phyloP scores from a whole-genome alignment of 2,888 invertebrate genomes.

The Eupeodes latifasciatus region DNA sequence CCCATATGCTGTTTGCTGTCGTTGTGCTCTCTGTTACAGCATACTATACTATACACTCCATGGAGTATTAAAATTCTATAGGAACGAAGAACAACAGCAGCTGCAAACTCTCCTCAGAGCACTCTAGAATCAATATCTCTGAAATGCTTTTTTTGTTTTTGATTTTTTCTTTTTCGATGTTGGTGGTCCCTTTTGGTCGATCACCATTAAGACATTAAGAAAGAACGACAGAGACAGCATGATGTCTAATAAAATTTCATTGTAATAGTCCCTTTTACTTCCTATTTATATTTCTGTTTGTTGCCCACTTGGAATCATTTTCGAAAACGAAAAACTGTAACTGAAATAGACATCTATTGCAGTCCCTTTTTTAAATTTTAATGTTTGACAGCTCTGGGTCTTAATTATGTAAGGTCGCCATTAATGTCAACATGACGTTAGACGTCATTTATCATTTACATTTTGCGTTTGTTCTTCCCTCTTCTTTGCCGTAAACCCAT shows the following conservation, averaged over 20 bases:
- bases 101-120: conserved; percentile 59
- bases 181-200: conserved; percentile 71
- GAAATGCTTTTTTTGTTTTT: conserved; percentile 34
- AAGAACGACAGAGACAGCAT: conserved; percentile 25
- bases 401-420: conserved; percentile 68
- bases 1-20: conserved; percentile 60
- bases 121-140: conserved; percentile 69
- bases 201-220: conserved; percentile 38
- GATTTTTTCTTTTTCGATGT: conserved; percentile 46
- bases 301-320: conserved; percentile 7
- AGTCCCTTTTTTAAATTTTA: background rate
- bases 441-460: conserved; percentile 66
- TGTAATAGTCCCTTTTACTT: conserved; percentile 42
- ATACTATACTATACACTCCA: conserved; percentile 17
- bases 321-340: background rate
- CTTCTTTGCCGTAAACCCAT: conserved; percentile 48
- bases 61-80: conserved; percentile 42
- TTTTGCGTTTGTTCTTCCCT: conserved; percentile 31
- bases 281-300: conserved; percentile 33
- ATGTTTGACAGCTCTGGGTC: conserved; percentile 47
- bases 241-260: conserved; percentile 51
- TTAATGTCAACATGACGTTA: conserved; percentile 70
- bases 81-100: conserved; percentile 63
- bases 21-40: conserved; percentile 57
- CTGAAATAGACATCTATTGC: conserved; percentile 14